These are phyloP conservation scores for Mythimna impura DNA, from an alignment of 2,888 invertebrate species.

Conservation along the genomic window DNA sequence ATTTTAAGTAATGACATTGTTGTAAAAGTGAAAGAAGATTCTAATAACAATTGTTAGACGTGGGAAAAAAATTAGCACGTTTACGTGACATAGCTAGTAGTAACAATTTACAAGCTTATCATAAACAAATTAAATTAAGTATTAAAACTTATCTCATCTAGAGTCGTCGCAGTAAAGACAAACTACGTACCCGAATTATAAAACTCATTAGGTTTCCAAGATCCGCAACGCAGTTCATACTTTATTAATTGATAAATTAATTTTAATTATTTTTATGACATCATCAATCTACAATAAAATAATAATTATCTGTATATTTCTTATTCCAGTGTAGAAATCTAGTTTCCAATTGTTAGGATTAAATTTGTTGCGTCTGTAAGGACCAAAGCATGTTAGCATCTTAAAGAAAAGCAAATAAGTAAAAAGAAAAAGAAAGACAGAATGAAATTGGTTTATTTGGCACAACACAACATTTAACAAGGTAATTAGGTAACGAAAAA, in stretches of 20 bases:
- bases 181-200: slow-evolving; percentile 19
- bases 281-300: not conserved
- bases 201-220: slow-evolving; percentile 32
- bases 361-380: not conserved
- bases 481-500: not conserved
- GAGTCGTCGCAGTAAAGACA: slow-evolving; percentile 38
- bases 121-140: slow-evolving; percentile 11
- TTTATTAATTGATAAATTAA: slow-evolving; percentile 4
- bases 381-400: not conserved
- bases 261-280: not conserved
- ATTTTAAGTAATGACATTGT: not conserved
- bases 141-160: slow-evolving; percentile 42
- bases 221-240: slow-evolving; percentile 13
- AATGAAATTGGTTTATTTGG: not conserved
- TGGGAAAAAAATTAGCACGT: not conserved
- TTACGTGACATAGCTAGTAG: slow-evolving; percentile 6
- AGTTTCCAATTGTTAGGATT: not conserved
- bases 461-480: not conserved
- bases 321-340: not conserved
- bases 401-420: not conserved
- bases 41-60: not conserved
- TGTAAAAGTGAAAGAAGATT: not conserved
- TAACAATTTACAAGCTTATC: slow-evolving; percentile 28
- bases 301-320: not conserved
- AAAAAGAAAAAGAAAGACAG: not conserved